A percentile compares a stretch with the other conserved stretches of the same genome.
Evolutionary conservation across 2,888 invertebrate species (phyloP).

Genomic region (Oxycera nigricornis): DNA sequence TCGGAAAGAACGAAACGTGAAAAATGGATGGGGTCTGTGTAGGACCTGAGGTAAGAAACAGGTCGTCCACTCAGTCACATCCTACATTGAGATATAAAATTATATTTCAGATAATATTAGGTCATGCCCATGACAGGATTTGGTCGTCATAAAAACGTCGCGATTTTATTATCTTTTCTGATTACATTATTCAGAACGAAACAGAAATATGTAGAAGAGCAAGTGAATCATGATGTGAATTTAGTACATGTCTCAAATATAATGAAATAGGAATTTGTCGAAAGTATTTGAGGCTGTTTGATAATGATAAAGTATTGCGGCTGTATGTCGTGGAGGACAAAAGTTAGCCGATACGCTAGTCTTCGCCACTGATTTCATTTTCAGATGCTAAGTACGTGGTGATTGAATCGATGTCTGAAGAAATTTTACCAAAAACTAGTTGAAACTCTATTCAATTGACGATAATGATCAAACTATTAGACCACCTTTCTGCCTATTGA

Average conservation of each 20-base stretch:
- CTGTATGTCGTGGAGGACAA: too few relatives aligned
- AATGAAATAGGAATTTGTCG: too few relatives aligned
- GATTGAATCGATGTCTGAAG: too few relatives aligned
- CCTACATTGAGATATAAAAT: conserved; percentile 10
- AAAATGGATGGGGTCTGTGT: neutral
- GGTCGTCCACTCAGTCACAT: conserved; percentile 17
- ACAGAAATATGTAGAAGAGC: neutral
- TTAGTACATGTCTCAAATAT: neutral
- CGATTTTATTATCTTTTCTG: conserved; percentile 42
- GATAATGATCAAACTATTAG: too few relatives aligned
- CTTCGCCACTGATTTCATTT: too few relatives aligned
- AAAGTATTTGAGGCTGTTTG: too few relatives aligned
- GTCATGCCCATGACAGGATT: conserved; percentile 23
- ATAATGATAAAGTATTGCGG: too few relatives aligned
- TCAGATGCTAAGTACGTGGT: too few relatives aligned
- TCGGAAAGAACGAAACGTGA: neutral
- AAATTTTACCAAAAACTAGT: too few relatives aligned
- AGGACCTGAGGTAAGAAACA: neutral
- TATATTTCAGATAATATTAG: conserved; percentile 20
- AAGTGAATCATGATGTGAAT: neutral
- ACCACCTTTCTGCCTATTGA: too few relatives aligned
- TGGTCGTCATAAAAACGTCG: conserved; percentile 41
- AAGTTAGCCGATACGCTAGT: too few relatives aligned
- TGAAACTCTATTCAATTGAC: too few relatives aligned
- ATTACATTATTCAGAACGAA: conserved; percentile 39